Conservation (phyloP, 2,113 vertebrate species). For the Gobio gobio region DNA sequence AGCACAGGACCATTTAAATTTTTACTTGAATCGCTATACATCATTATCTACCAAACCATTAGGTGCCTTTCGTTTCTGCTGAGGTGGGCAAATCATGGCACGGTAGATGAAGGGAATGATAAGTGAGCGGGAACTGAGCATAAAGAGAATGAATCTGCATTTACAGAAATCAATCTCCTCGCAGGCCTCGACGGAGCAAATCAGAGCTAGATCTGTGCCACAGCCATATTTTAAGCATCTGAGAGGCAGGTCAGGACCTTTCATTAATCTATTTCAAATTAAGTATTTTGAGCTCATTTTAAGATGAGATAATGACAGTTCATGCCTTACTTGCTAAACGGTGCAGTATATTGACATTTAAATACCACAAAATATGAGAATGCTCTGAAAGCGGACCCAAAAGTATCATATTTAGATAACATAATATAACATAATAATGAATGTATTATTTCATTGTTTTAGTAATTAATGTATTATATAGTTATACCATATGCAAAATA, state of each 20-base stretch:
- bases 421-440: background rate
- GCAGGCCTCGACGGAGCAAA: background rate
- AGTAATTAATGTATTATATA: background rate
- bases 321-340: background rate
- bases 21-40: background rate
- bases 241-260: constrained; percentile 3
- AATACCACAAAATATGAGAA: background rate
- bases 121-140: background rate
- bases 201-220: constrained; percentile 38
- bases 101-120: background rate
- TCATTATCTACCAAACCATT: background rate
- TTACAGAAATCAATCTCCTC: constrained; percentile 6
- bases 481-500: background rate
- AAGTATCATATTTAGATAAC: background rate
- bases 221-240: constrained; percentile 16
- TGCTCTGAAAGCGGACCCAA: background rate
- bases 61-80: background rate
- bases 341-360: background rate
- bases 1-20: background rate
- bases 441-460: background rate
- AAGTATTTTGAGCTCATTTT: constrained; percentile 16
- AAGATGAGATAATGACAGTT: background rate
- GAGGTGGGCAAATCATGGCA: background rate
- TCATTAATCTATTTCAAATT: background rate
- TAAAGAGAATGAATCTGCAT: background rate